A percentile compares a stretch with the other conserved stretches of the same genome.
Evolutionary conservation across 2,888 invertebrate species (phyloP).

Genomic region (Chloroclystis v-ata): DNA sequence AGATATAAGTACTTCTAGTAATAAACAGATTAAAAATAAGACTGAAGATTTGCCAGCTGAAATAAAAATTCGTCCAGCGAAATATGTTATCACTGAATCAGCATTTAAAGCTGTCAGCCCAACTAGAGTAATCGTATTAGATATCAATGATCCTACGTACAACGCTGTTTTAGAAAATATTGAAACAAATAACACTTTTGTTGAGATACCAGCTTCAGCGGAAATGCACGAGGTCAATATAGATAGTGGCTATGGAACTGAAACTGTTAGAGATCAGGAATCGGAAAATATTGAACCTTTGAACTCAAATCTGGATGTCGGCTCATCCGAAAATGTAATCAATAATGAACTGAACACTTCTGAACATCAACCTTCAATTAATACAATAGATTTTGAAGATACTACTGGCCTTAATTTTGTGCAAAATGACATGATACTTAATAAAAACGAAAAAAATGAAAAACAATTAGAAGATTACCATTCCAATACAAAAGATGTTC

Average conservation of each 20-base stretch:
- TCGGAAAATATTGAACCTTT: not conserved
- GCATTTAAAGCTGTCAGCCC: constrained; percentile 36
- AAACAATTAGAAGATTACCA: not conserved
- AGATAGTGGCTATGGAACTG: not conserved
- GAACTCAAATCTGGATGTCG: not conserved
- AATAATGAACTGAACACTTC: too few relatives aligned
- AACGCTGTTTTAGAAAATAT: constrained; percentile 45
- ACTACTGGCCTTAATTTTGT: not conserved
- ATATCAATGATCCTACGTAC: constrained; percentile 36
- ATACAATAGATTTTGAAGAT: not conserved
- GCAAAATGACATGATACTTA: not conserved
- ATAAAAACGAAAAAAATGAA: not conserved
- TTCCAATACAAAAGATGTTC: not conserved
- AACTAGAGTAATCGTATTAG: constrained; percentile 39
- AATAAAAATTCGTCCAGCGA: constrained; percentile 28
- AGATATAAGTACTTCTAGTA: constrained; percentile 3
- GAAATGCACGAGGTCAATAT: constrained; percentile 6
- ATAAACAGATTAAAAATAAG: not conserved
- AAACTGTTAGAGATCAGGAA: too few relatives aligned
- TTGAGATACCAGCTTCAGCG: constrained; percentile 10
- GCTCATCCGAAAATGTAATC: not conserved
- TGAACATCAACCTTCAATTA: not conserved
- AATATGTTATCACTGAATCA: constrained; percentile 38
- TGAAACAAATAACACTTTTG: constrained; percentile 19
- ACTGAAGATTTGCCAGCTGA: constrained; percentile 6